Evolutionary conservation across 2,113 vertebrate species (phyloP).

Genomic region (Gopherus flavomarginatus): DNA sequence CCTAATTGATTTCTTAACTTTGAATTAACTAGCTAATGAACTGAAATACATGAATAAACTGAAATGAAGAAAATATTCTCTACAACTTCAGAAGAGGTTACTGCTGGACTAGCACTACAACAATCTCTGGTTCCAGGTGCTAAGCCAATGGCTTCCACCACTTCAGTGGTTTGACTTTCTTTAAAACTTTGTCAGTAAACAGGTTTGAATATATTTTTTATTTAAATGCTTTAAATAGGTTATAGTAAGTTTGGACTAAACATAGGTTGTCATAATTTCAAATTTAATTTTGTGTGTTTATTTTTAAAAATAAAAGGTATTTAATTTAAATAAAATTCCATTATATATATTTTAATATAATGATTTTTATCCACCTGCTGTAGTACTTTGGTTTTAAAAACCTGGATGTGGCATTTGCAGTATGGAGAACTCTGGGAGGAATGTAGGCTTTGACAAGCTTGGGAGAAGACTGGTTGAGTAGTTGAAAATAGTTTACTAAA

Average conservation of each 20-base stretch:
- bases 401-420: not conserved
- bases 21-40: not conserved
- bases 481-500: not conserved
- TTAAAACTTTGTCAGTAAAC: not conserved
- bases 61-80: not conserved
- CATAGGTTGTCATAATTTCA: not conserved
- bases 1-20: not conserved
- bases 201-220: not conserved
- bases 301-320: not conserved
- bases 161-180: not conserved
- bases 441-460: not conserved
- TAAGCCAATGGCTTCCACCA: not conserved
- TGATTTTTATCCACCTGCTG: not conserved
- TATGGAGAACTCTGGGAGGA: not conserved
- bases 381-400: not conserved
- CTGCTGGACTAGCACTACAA: not conserved
- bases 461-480: not conserved
- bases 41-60: not conserved
- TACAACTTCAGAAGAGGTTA: not conserved
- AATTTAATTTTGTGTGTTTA: not conserved
- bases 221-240: not conserved
- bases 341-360: not conserved
- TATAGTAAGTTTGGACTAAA: not conserved
- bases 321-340: not conserved
- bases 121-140: not conserved